Conservation (phyloP, 2,113 vertebrate species). For the Smithornis capensis region DNA sequence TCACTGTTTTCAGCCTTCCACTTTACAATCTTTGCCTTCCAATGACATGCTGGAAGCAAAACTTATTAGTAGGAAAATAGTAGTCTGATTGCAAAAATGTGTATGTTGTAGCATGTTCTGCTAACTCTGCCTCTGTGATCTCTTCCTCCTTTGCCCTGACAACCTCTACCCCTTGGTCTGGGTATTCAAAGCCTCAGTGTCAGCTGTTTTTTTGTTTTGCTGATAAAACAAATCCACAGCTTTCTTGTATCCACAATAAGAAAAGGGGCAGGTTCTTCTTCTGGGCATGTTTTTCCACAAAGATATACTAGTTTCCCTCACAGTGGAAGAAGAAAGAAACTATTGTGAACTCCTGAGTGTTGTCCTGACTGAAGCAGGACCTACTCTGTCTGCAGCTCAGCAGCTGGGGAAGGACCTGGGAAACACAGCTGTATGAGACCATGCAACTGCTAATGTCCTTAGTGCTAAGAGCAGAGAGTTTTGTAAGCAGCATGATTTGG, state of each 20-base stretch:
- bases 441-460: not conserved
- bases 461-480: not conserved
- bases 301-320: not conserved
- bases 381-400: not conserved
- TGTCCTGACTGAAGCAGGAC: not conserved
- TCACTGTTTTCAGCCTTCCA: not conserved
- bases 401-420: not conserved
- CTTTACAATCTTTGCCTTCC: not conserved
- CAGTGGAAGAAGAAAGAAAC: not conserved
- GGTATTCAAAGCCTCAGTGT: not conserved
- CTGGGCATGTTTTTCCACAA: not conserved
- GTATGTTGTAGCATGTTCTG: not conserved
- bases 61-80: not conserved
- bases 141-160: not conserved
- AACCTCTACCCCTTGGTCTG: not conserved
- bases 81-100: not conserved
- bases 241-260: conserved; percentile 14
- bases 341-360: rapidly evolving
- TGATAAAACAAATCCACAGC: conserved; percentile 42
- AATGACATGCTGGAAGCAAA: not conserved
- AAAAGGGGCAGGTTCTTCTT: conserved; percentile 39
- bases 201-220: conserved; percentile 55
- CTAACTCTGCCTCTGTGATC: not conserved
- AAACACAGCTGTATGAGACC: not conserved
- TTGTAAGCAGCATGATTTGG: not conserved